These are phyloP conservation scores for Mesorhabditis belari DNA, from an alignment of 2,888 invertebrate species.

Conservation along the genomic window DNA sequence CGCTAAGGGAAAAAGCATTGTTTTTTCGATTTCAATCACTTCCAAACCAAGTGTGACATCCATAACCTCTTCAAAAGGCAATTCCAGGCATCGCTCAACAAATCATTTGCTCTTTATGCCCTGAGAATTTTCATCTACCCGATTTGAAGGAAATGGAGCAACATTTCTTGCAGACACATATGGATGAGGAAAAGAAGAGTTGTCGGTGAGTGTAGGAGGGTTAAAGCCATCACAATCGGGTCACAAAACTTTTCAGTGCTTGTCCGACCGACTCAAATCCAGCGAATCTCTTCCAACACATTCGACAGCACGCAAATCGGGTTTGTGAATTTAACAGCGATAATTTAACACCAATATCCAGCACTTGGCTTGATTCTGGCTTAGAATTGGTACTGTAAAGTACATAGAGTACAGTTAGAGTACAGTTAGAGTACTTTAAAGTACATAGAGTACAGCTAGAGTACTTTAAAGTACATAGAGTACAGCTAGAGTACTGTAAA, in stretches of 20 bases:
- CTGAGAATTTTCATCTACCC: slow-evolving; percentile 26
- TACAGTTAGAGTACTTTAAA: too few relatives aligned
- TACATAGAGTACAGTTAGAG: too few relatives aligned
- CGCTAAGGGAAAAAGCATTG: too few relatives aligned
- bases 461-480: too few relatives aligned
- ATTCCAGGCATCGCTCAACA: slow-evolving; percentile 27
- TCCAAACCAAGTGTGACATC: too few relatives aligned
- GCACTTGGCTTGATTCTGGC: too few relatives aligned
- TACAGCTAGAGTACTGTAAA: too few relatives aligned
- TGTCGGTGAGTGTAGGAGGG: background rate
- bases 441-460: too few relatives aligned
- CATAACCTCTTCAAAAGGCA: too few relatives aligned
- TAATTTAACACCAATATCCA: too few relatives aligned
- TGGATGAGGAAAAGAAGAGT: slow-evolving; percentile 15
- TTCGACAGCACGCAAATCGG: slow-evolving; percentile 30
- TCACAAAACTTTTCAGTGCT: slow-evolving; percentile 22
- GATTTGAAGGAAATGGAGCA: slow-evolving; percentile 26
- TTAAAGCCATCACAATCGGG: background rate
- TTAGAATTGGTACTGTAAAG: too few relatives aligned
- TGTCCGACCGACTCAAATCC: slow-evolving; percentile 28
- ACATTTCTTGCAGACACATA: slow-evolving; percentile 27
- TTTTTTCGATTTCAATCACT: too few relatives aligned
- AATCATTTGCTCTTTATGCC: slow-evolving; percentile 36
- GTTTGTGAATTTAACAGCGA: slow-evolving; percentile 6
- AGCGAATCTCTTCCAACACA: slow-evolving; percentile 25